These are phyloP conservation scores for Horisme vitalbata DNA, from an alignment of 2,888 invertebrate species.

Conservation along the genomic window DNA sequence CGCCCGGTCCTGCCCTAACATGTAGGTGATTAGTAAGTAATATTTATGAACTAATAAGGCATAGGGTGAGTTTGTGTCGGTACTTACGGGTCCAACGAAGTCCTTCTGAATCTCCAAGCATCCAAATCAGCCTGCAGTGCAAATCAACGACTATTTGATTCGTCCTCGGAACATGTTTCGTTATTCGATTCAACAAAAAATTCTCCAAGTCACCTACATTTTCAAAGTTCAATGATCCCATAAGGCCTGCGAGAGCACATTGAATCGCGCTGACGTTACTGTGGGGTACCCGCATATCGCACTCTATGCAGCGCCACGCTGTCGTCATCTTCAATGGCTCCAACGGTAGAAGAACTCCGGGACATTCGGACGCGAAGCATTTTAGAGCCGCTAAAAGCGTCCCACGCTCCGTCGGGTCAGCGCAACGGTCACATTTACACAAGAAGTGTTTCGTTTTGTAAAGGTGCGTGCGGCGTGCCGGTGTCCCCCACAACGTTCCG, in stretches of 20 bases:
- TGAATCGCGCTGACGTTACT: conserved; percentile 78
- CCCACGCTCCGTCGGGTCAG: conserved; percentile 86
- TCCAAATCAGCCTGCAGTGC: conserved; percentile 85
- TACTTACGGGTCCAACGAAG: conserved; percentile 84
- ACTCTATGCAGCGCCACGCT: conserved; percentile 84
- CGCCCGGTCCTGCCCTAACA: no score
- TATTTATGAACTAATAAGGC: no score
- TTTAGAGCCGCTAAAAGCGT: conserved; percentile 81
- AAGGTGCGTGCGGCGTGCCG: conserved; percentile 84
- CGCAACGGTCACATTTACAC: conserved; percentile 86
- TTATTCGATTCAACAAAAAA: conserved; percentile 80
- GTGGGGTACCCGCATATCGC: conserved; percentile 69
- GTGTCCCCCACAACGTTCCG: conserved; percentile 86
- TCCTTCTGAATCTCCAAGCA: conserved; percentile 81
- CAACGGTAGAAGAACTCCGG: conserved; percentile 82
- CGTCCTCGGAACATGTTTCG: conserved; percentile 79
- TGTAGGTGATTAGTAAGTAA: no score
- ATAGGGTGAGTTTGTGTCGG: no score
- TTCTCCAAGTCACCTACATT: conserved; percentile 79
- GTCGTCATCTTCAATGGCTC: conserved; percentile 77
- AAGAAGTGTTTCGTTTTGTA: conserved; percentile 86
- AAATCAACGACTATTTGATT: conserved; percentile 85
- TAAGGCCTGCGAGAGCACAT: conserved; percentile 79
- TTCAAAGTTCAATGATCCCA: conserved; percentile 75
- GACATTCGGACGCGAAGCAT: conserved; percentile 78